phyloP scores from a whole-genome alignment of 2,888 invertebrate genomes.

The Mamestra brassicae region DNA sequence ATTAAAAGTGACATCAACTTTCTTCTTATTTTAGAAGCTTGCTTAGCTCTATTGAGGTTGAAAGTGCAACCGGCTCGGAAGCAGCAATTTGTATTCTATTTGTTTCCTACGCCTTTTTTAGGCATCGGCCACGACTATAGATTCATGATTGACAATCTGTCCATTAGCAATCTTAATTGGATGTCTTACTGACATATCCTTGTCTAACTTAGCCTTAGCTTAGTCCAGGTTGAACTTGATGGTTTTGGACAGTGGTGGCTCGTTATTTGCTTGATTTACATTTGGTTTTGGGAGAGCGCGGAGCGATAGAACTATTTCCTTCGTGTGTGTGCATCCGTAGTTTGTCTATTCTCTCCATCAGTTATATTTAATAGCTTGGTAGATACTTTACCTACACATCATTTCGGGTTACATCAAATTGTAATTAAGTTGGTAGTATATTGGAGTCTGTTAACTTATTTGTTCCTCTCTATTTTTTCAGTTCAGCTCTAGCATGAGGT shows the following conservation, averaged over 20 bases:
- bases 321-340: background rate
- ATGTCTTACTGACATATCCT: constrained; percentile 39
- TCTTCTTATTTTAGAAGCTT: background rate
- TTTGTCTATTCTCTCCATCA: no score
- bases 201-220: constrained; percentile 9
- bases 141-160: constrained; percentile 56
- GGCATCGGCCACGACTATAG: constrained; percentile 5
- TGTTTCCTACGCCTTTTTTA: constrained; percentile 12
- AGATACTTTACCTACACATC: no score
- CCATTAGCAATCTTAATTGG: constrained; percentile 40
- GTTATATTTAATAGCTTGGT: background rate
- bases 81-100: constrained; percentile 44
- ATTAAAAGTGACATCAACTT: no score
- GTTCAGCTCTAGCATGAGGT: no score
- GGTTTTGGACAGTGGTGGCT: constrained; percentile 7
- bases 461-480: no score
- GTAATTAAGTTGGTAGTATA: no score
- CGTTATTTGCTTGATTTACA: constrained; percentile 18
- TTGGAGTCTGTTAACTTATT: no score
- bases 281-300: constrained; percentile 24
- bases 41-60: background rate
- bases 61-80: background rate
- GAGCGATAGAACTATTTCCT: background rate
- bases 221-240: constrained; percentile 1
- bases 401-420: no score